phyloP scores from a whole-genome alignment of 2,888 invertebrate species.

The Scaptomyza polygonia region DNA sequence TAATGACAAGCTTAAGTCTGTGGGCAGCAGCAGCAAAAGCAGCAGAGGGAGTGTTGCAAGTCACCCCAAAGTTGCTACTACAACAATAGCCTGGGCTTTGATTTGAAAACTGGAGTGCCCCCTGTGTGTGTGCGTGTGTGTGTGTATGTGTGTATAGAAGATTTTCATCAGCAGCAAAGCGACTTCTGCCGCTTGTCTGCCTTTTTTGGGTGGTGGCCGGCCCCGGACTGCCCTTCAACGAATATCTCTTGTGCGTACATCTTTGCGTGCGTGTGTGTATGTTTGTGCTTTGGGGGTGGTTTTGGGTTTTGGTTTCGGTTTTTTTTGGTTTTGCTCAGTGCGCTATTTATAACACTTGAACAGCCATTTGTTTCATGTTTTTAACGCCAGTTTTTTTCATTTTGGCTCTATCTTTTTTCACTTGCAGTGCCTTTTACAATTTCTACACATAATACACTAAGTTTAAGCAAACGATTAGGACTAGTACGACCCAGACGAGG shows the following conservation, averaged over 20 bases:
- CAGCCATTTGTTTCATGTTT: slow-evolving; percentile 52
- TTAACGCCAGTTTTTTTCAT: slow-evolving; percentile 36
- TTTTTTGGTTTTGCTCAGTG: slow-evolving; percentile 34
- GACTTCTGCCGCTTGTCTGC: slow-evolving; percentile 65
- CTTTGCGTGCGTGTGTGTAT: slow-evolving; percentile 3
- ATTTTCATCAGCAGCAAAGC: slow-evolving; percentile 64
- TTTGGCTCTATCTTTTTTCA: slow-evolving; percentile 21
- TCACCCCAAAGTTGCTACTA: slow-evolving; percentile 56
- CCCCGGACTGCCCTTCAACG: slow-evolving; percentile 19
- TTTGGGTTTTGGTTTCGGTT: slow-evolving; percentile 45
- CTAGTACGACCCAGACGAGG: slow-evolving; percentile 38
- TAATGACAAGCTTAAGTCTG: slow-evolving; percentile 41
- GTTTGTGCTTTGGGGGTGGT: slow-evolving; percentile 55
- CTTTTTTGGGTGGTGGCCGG: slow-evolving; percentile 71
- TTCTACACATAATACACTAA: slow-evolving; percentile 65
- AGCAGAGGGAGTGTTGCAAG: slow-evolving; percentile 24
- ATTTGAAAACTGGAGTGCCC: slow-evolving; percentile 71
- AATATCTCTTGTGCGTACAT: slow-evolving; percentile 37
- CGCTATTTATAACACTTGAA: slow-evolving; percentile 61
- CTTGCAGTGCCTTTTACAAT: slow-evolving; percentile 80
- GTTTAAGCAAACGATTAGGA: slow-evolving; percentile 66
- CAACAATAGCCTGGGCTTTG: slow-evolving; percentile 64
- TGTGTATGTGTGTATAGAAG: slow-evolving; percentile 59
- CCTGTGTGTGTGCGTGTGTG: slow-evolving; percentile 13
- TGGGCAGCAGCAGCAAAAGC: slow-evolving; percentile 2